phyloP scores from a whole-genome alignment of 2,113 vertebrate species.

The Daubentonia madagascariensis region DNA sequence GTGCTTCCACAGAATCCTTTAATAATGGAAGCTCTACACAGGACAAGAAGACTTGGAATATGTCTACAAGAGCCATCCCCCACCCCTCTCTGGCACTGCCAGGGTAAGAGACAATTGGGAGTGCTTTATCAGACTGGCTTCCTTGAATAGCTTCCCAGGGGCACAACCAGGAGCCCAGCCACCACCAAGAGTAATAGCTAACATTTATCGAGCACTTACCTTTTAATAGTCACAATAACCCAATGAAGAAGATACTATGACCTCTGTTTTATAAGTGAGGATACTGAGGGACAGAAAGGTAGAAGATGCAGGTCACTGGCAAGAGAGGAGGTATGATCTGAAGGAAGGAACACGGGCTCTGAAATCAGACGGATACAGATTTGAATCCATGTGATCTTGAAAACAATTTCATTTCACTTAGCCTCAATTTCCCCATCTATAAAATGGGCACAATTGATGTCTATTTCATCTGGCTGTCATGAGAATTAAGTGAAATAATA shows the following conservation, averaged over 20 bases:
- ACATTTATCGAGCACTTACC: no score
- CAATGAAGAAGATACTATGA: neutral
- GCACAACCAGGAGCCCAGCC: neutral
- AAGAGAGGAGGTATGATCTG: neutral
- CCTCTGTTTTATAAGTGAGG: neutral
- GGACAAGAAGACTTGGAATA: neutral
- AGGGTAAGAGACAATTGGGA: neutral
- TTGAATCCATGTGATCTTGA: neutral
- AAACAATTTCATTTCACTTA: neutral
- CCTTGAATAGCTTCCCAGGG: neutral
- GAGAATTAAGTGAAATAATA: neutral
- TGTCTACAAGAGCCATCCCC: neutral
- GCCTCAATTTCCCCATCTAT: neutral
- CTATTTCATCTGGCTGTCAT: neutral
- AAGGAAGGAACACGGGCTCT: neutral
- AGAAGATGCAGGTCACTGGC: neutral
- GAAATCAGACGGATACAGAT: neutral
- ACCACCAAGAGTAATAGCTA: neutral
- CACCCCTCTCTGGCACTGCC: neutral
- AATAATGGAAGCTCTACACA: neutral
- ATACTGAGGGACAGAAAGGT: neutral
- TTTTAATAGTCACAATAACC: neutral
- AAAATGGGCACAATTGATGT: neutral
- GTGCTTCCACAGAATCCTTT: neutral
- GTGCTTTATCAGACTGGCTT: neutral